Evolutionary conservation across 2,797 vertebrate genomes (phyloP), one percentile per base, ranked within the genome.

Genomic region (Falco columbarius): DNA sequence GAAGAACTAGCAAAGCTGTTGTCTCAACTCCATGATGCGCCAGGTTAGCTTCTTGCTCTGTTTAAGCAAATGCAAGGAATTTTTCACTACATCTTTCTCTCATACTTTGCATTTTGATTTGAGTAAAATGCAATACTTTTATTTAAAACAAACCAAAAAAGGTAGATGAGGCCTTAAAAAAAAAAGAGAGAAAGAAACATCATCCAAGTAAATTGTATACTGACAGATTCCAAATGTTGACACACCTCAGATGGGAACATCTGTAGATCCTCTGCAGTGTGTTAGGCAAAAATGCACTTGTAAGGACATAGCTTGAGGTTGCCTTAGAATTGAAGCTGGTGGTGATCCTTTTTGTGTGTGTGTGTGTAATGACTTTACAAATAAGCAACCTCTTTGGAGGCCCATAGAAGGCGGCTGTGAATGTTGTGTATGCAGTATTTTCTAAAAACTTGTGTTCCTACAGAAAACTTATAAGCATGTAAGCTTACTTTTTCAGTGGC

Each of bases 401-500:
- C 67, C 76, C 34, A 2, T 34, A 71, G 81, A 65, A 95, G 68
- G 44, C 2, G 18, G 81, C 75, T 93, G 90, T 93, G 95, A 56
- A 52, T 88, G 65, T 93, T 86, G 22, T 75, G 32, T 90, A 62
- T 84, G 75, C 90, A 92, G 88, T 95, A 88, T 96, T 97, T 97
- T 75, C 83, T 94, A 86, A 81, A 92, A 86, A 20, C 34, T 58
- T 93, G 10, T 90, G 72, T 93, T 95, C 74, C 67, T 90, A 18
- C 61, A 32, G 44, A 94, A 70, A 92, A 87, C 55, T 89, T 55
- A 13, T 58, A 59, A 87, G 85, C 79, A 59, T 1, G 24, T 90
- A 51, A 5, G 26, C 55, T 92, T 95, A 44, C 34, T 90, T 90
- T 89, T 93, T 86, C 86, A 95, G 82, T 82, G 65, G 90, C 59